Conservation (phyloP, 2,797 vertebrate genomes). For the Xiphophorus birchmanni region DNA sequence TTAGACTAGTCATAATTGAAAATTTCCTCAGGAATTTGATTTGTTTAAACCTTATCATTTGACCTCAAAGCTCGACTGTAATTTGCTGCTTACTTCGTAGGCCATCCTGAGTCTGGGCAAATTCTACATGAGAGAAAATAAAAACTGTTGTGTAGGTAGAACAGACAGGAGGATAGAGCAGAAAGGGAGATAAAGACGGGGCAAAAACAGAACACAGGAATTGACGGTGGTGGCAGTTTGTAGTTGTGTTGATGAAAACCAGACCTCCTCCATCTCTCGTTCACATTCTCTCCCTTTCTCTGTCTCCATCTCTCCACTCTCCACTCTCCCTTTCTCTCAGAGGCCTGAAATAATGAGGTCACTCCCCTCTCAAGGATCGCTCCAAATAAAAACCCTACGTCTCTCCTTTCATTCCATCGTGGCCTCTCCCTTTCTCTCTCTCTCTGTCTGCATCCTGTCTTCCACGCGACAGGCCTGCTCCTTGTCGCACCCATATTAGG, state of each 20-base stretch:
- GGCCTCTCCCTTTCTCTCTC: conserved; percentile 50
- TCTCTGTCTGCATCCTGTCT: conserved; percentile 64
- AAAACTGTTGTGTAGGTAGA: background rate
- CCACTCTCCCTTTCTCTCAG: conserved; percentile 47
- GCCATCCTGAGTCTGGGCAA: conserved; percentile 4
- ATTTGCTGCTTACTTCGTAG: background rate
- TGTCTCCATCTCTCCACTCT: conserved; percentile 36
- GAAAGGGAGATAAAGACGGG: conserved; percentile 28
- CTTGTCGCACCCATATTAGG: conserved; percentile 74
- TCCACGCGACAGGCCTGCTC: conserved; percentile 79
- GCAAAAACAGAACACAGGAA: conserved; percentile 47
- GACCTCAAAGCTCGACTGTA: background rate
- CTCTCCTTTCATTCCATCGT: conserved; percentile 74
- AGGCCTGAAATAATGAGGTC: conserved; percentile 79
- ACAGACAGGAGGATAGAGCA: conserved; percentile 13
- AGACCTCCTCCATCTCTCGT: conserved; percentile 74
- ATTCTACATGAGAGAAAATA: conserved; percentile 22
- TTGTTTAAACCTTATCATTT: background rate
- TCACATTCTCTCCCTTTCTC: conserved; percentile 62
- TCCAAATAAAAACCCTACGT: conserved; percentile 71
- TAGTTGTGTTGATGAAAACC: conserved; percentile 76
- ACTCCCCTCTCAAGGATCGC: conserved; percentile 78
- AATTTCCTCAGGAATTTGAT: background rate
- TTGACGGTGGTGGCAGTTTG: conserved; percentile 68
- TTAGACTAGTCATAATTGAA: background rate